Conservation (phyloP, 2,113 vertebrate genomes). For the Nannospalax galili region DNA sequence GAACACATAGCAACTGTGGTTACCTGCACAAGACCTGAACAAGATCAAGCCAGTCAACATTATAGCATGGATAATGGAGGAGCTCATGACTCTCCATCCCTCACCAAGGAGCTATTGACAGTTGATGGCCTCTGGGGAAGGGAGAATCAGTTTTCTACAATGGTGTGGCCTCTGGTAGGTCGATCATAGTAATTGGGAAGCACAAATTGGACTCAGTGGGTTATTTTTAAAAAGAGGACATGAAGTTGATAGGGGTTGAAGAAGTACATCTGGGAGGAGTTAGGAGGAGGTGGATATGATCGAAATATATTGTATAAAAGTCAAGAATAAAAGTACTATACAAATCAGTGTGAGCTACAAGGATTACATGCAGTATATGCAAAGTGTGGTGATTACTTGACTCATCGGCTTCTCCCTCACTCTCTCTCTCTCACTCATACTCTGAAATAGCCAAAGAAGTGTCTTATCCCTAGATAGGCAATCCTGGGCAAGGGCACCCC, state of each 20-base stretch:
- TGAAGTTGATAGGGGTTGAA: background rate
- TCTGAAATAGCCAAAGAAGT: background rate
- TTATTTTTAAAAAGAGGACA: background rate
- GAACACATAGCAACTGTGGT: background rate
- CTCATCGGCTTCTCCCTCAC: background rate
- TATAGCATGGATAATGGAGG: no score
- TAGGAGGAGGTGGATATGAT: background rate
- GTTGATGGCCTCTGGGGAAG: background rate
- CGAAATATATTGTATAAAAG: no score
- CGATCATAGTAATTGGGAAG: background rate
- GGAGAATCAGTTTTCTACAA: no score
- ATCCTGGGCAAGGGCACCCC: background rate
- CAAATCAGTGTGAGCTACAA: background rate
- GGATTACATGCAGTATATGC: background rate
- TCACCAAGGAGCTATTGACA: background rate
- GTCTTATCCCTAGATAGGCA: background rate
- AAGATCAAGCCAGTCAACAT: no score
- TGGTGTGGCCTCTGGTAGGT: background rate
- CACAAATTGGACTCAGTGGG: background rate
- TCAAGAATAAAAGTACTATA: background rate
- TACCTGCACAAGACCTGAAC: background rate
- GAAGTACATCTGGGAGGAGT: background rate
- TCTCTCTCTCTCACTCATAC: background rate
- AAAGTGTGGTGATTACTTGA: background rate
- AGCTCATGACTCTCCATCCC: background rate